Percentiles rank a stretch among this genome's conserved stretches.
phyloP scores from a whole-genome alignment of 64 coral and sea anemone species.

The Acropora yongei region DNA sequence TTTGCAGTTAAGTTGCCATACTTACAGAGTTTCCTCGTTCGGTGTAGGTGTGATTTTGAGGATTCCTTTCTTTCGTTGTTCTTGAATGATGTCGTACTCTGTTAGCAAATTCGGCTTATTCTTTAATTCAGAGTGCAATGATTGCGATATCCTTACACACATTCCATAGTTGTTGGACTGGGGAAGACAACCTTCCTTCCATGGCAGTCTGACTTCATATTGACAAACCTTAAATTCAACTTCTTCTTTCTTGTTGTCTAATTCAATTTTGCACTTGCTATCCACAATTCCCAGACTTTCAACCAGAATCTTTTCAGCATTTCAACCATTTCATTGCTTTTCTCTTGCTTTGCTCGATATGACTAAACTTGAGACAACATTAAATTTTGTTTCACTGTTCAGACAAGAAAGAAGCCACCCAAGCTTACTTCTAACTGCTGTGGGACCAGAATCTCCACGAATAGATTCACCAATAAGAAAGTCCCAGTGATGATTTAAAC shows the following conservation, averaged over 20 bases:
- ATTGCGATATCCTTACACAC: not conserved
- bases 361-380: slow-evolving; percentile 17
- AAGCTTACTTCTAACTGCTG: too few species aligned
- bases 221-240: not conserved
- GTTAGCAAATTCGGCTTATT: not conserved
- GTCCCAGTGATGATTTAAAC: not conserved
- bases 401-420: too few species aligned
- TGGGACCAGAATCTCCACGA: slow-evolving; percentile 7
- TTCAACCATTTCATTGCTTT: not conserved
- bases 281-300: slow-evolving; percentile 13
- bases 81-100: not conserved
- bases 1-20: not conserved
- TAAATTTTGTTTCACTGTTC: not conserved
- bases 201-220: slow-evolving; percentile 10
- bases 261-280: not conserved
- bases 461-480: slow-evolving; percentile 3
- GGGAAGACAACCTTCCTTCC: not conserved
- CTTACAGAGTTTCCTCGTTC: not conserved
- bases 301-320: slow-evolving; percentile 8
- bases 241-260: not conserved
- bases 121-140: not conserved
- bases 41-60: not conserved
- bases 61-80: not conserved
- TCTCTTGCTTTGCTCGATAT: not conserved
- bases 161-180: slow-evolving; percentile 8